Evolutionary conservation across 2,113 vertebrate species (phyloP).

Genomic region (rabbit (Oryctolagus cuniculus)): DNA sequence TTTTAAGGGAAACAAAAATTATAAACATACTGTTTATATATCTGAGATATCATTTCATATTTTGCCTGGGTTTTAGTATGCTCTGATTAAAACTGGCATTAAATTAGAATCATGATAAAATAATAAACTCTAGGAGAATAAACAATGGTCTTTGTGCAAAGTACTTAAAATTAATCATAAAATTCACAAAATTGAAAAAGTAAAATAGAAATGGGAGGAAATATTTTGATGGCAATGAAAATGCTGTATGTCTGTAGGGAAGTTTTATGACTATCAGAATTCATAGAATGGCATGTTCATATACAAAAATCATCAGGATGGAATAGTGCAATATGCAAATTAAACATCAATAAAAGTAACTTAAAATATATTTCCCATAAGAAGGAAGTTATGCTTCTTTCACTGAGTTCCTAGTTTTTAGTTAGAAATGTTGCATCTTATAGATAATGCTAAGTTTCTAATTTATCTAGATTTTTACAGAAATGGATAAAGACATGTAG

Average conservation of each 20-base stretch:
- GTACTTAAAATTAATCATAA: background rate
- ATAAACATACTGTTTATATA: background rate
- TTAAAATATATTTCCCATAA: slow-evolving; percentile 2
- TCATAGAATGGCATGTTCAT: background rate
- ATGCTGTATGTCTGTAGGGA: background rate
- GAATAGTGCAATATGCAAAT: background rate
- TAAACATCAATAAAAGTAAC: background rate
- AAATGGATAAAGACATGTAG: background rate
- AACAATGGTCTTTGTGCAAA: background rate
- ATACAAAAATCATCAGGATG: background rate
- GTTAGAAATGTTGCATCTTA: background rate
- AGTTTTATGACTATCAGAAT: background rate
- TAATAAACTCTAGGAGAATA: background rate
- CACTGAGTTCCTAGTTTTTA: background rate
- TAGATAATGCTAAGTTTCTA: background rate
- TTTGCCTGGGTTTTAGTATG: background rate
- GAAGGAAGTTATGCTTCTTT: background rate
- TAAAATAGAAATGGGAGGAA: background rate
- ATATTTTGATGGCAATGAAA: background rate
- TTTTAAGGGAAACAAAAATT: slow-evolving; percentile 9
- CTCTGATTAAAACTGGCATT: background rate
- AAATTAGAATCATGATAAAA: background rate
- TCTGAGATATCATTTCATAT: background rate
- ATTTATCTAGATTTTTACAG: background rate
- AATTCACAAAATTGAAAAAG: slow-evolving; percentile 1